Base-by-base conservation (phyloP, 2,113 vertebrate species). In the Opisthocomus hoazin region DNA sequence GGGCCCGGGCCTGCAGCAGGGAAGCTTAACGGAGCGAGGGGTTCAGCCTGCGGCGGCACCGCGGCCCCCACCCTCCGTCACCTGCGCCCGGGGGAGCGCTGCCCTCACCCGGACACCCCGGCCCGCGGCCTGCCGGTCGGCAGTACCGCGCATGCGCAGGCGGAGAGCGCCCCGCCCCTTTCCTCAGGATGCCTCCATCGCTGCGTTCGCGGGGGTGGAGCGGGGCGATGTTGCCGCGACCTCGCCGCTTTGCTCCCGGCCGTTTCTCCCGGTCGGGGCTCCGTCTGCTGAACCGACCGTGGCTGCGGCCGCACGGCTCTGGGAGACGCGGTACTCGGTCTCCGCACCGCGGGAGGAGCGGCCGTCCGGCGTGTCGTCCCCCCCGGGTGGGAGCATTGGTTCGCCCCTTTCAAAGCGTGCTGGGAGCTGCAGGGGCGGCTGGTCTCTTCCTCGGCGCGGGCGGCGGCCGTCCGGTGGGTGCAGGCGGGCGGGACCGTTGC, bases 231-330 rank as follows among this genome's bases (percentile, higher is more conserved):
- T 22, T 29, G 11, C 8, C 3, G 8, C 1, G 8, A 4, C 3
- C 5, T 22, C 27, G 3, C 24, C 22, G 17, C 8, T 14, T 24
- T 6, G 5, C 4, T 15, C 5, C 8, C 2, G 3, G 11, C 6
- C 2, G 2, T 3, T 7, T 36, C 19, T 7, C 8, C 26, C n/a
- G 20, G 8, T 2, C 4, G 10, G 29, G 15, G 13, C 7, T 66
- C 14, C 11, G 3, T 5, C 8, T 10, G 36, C 24, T 17, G 11
- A 54, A 17, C 3, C 1, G 5, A 24, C 2, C 1, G 14, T 19
- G 11, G 1, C 2, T 14, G 7, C 8, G 10, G 9, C 2, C 4
- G 7, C 2, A 1, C 12, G 0, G 6, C 10, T 6, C 7, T 8
- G 13, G 5, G 12, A 46, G 11, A 7, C 2, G 0, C 3, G 5